Evolutionary conservation across 2,888 invertebrate genomes (phyloP).

Genomic region (Caradrina clavipalpis): DNA sequence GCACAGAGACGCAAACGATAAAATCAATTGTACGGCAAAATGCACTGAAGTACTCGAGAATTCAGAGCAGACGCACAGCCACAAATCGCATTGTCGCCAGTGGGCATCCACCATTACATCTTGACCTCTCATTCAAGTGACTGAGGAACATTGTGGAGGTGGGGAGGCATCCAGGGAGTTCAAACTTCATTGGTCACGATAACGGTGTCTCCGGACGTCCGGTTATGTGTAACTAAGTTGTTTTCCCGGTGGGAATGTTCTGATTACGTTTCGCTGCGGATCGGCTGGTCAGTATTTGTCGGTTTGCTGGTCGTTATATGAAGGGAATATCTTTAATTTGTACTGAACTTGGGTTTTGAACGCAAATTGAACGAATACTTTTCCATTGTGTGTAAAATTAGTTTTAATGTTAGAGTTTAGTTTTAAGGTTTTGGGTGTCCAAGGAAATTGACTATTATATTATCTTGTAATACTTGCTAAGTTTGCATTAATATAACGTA

Average conservation of each 20-base stretch:
- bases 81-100: conserved; percentile 66
- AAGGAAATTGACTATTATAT: no score
- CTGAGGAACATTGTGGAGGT: conserved; percentile 11
- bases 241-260: conserved; percentile 66
- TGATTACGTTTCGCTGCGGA: conserved; percentile 63
- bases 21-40: conserved; percentile 60
- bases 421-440: background rate
- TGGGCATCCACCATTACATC: conserved; percentile 42
- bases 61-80: conserved; percentile 46
- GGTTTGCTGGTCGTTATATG: conserved; percentile 16
- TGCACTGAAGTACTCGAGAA: conserved; percentile 48
- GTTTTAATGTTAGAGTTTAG: background rate
- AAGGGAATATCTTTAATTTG: conserved; percentile 13
- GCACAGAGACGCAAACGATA: conserved; percentile 37
- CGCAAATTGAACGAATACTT: background rate
- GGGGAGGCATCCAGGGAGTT: conserved; percentile 37
- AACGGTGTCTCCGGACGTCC: conserved; percentile 63
- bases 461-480: no score
- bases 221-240: conserved; percentile 70
- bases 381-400: background rate
- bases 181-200: conserved; percentile 50
- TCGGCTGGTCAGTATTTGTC: conserved; percentile 50
- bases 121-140: conserved; percentile 38
- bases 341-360: background rate
- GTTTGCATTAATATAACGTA: no score